Conservation (phyloP, 2,113 vertebrate species). For the Ahaetulla prasina region DNA sequence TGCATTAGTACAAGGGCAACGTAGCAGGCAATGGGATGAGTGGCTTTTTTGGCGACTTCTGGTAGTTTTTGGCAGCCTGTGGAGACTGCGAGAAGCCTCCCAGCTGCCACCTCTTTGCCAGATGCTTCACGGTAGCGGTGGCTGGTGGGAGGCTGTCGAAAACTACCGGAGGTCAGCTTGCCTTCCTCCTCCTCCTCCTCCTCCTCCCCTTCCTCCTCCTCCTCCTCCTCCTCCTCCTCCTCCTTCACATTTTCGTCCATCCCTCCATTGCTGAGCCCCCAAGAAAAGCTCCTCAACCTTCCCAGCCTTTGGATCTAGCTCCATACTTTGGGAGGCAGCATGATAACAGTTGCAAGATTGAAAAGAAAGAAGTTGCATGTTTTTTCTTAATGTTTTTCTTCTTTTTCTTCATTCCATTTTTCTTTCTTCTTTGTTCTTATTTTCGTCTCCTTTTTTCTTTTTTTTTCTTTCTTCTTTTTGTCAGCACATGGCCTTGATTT, state of each 20-base stretch:
- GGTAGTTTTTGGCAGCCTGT: too few relatives aligned
- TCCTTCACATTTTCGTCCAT: not conserved
- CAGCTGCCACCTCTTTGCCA: too few relatives aligned
- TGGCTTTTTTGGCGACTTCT: too few relatives aligned
- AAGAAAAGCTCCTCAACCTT: slow-evolving; percentile 41
- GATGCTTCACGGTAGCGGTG: too few relatives aligned
- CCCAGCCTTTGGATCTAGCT: not conserved
- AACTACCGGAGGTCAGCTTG: too few relatives aligned
- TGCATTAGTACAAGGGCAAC: too few relatives aligned
- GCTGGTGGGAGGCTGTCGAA: too few relatives aligned
- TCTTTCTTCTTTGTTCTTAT: not conserved
- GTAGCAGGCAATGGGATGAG: too few relatives aligned
- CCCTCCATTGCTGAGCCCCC: slow-evolving; percentile 28
- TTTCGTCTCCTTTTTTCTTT: not conserved
- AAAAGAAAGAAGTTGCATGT: not conserved
- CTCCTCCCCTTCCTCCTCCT: too few relatives aligned
- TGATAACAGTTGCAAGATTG: not conserved
- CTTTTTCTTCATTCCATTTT: not conserved
- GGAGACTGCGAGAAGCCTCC: too few relatives aligned
- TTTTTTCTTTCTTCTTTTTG: not conserved
- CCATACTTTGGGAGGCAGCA: not conserved
- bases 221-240: too few relatives aligned
- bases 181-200: too few relatives aligned
- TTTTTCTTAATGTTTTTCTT: not conserved
- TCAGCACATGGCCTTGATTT: not conserved